Evolutionary conservation across 2,888 invertebrate species (phyloP).

Genomic region (Aradus depressus): DNA sequence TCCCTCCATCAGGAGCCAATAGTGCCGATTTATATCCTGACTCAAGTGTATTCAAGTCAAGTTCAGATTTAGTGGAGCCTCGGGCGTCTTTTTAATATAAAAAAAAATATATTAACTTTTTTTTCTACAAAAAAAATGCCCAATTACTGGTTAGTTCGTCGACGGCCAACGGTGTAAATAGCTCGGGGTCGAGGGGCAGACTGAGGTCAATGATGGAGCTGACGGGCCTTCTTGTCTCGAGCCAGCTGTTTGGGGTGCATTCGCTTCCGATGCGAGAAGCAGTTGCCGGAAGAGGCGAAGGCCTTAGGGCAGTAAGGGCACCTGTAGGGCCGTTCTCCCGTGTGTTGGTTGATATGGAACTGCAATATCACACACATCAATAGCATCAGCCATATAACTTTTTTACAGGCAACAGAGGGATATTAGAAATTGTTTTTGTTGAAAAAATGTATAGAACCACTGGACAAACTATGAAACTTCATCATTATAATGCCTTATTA

Average conservation of each 20-base stretch:
- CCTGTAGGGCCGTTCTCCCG: conserved; percentile 60
- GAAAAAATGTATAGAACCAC: neutral
- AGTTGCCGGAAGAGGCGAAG: conserved; percentile 61
- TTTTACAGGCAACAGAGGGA: neutral
- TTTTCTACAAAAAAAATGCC: too few species aligned
- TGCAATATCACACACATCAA: conserved; percentile 36
- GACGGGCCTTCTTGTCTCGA: conserved; percentile 37
- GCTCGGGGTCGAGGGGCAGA: too few species aligned
- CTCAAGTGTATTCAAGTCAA: too few species aligned
- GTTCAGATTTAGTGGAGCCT: too few species aligned
- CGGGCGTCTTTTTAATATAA: too few species aligned
- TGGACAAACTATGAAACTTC: neutral
- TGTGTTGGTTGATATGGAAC: conserved; percentile 65
- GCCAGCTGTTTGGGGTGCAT: conserved; percentile 56
- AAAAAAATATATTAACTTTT: too few species aligned
- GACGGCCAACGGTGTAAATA: too few species aligned
- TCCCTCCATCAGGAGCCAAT: too few species aligned
- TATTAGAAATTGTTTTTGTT: neutral
- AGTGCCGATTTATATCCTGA: too few species aligned
- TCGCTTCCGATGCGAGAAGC: conserved; percentile 58
- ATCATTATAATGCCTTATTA: too few species aligned
- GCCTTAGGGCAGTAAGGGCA: conserved; percentile 62
- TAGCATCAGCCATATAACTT: neutral
- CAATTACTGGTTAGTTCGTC: too few species aligned
- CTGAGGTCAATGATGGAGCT: conserved; percentile 11